These are phyloP conservation scores for Pasiphila rectangulata DNA, from an alignment of 2,888 invertebrate species.

Conservation along the genomic window DNA sequence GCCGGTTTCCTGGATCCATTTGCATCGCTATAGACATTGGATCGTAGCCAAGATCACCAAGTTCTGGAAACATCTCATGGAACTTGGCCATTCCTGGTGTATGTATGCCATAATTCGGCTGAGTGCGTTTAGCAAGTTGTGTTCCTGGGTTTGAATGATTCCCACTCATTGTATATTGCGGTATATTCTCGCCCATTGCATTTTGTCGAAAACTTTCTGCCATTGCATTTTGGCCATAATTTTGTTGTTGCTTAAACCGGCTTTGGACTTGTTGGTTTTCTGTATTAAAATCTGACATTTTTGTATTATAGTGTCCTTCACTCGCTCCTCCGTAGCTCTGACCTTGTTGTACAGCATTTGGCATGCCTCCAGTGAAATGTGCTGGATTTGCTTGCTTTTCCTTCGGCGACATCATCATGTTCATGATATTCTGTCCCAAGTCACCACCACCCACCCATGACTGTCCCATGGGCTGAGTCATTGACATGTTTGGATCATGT, in stretches of 20 bases:
- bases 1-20: constrained; percentile 71
- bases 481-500: constrained; percentile 18
- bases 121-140: constrained; percentile 29
- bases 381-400: constrained; percentile 24
- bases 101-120: constrained; percentile 48
- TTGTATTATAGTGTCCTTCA: constrained; percentile 28
- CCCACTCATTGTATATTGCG: constrained; percentile 29
- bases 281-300: constrained; percentile 17
- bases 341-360: constrained; percentile 43
- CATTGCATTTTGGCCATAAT: constrained; percentile 8
- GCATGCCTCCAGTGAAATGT: constrained; percentile 31
- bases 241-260: constrained; percentile 39
- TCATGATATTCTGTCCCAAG: constrained; percentile 61
- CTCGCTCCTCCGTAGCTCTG: constrained; percentile 20
- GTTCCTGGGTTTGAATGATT: constrained; percentile 30
- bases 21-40: constrained; percentile 74
- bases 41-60: constrained; percentile 66
- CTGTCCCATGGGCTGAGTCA: constrained; percentile 14
- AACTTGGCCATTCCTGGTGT: constrained; percentile 59
- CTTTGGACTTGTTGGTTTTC: constrained; percentile 22
- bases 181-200: constrained; percentile 15
- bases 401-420: constrained; percentile 52
- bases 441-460: constrained; percentile 45
- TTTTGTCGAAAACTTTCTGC: constrained; percentile 28
- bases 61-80: constrained; percentile 70